Percentiles rank a stretch among this genome's conserved stretches.
These are phyloP conservation scores for Strigops habroptila DNA, from an alignment of 2,113 vertebrate species.

Conservation along the genomic window DNA sequence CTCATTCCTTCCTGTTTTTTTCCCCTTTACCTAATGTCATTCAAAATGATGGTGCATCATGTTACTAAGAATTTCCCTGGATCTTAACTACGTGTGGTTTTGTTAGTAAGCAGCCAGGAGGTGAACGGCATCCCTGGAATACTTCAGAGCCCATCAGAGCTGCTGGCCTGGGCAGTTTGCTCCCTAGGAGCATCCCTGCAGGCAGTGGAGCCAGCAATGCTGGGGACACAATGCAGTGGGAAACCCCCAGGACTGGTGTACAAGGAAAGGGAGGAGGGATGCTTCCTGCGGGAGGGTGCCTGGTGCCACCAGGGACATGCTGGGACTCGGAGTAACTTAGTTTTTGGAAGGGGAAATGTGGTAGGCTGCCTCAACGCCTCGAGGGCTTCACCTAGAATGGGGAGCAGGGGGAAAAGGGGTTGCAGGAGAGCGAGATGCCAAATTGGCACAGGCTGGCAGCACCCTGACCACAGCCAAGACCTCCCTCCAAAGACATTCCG, in stretches of 20 bases:
- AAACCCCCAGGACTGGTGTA: neutral
- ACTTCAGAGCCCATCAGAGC: neutral
- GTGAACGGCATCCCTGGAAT: neutral
- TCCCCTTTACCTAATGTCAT: conserved; percentile 5
- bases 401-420: neutral
- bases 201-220: neutral
- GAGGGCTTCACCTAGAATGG: neutral
- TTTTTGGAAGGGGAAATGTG: neutral
- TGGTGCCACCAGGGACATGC: neutral
- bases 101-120: neutral
- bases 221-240: fast-evolving
- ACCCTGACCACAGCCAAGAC: neutral
- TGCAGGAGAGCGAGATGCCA: neutral
- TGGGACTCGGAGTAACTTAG: neutral
- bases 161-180: neutral
- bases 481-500: fast-evolving
- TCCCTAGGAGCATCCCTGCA: neutral
- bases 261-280: fast-evolving
- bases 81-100: neutral
- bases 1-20: conserved; percentile 12
- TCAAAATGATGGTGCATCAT: conserved; percentile 6
- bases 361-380: neutral
- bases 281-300: neutral
- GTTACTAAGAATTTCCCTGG: conserved; percentile 37
- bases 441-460: neutral